Evolutionary conservation across 2,113 vertebrate genomes (phyloP).

Genomic region (Cygnus buccinator): DNA sequence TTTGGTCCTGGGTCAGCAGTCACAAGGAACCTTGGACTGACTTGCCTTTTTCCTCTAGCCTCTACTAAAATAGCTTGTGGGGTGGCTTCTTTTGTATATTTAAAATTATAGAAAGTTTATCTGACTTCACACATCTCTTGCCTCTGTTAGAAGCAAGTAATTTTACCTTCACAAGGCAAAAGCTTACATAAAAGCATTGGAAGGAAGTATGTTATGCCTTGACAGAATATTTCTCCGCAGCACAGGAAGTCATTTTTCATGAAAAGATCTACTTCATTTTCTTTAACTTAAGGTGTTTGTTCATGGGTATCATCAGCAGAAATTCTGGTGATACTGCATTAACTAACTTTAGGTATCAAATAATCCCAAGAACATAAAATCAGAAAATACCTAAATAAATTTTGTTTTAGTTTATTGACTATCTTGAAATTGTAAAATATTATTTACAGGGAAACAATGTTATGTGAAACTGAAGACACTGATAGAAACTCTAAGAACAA

Average conservation of each 20-base stretch:
- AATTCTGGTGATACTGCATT: background rate
- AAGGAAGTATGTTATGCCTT: background rate
- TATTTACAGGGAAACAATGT: background rate
- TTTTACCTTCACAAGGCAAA: background rate
- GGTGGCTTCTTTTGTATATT: background rate
- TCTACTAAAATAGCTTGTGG: background rate
- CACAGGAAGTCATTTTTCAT: background rate
- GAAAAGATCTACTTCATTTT: background rate
- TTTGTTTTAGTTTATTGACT: background rate
- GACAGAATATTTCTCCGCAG: background rate
- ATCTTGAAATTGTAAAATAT: background rate
- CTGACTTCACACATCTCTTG: background rate
- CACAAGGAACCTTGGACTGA: background rate
- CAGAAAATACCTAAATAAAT: background rate
- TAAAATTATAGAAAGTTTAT: background rate
- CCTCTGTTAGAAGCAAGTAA: background rate
- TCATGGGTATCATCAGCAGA: background rate
- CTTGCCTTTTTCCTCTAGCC: background rate
- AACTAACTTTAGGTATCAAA: background rate
- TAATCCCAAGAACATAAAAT: background rate
- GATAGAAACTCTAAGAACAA: background rate
- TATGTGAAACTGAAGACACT: background rate
- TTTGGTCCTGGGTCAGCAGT: background rate
- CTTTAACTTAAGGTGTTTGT: background rate
- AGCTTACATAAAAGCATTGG: background rate